These are phyloP conservation scores for Squalus acanthias DNA, from an alignment of 2,797 vertebrate species.

Conservation along the genomic window DNA sequence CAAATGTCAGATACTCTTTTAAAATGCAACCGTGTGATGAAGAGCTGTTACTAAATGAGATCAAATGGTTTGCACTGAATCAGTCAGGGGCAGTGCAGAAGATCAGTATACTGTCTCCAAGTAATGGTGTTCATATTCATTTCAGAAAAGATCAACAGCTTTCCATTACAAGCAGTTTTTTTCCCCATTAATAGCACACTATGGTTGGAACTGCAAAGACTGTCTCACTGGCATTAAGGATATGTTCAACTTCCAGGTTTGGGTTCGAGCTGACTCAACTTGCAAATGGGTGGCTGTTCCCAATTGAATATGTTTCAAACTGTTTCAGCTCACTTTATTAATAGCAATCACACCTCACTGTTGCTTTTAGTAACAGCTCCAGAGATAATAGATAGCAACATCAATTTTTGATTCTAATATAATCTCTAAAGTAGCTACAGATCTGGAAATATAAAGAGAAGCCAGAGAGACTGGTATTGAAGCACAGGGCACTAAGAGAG, in stretches of 20 bases:
- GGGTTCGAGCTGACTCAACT: neutral
- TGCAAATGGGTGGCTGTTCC: neutral
- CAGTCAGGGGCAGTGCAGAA: neutral
- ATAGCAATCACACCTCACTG: neutral
- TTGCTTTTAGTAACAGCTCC: neutral
- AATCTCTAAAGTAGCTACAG: neutral
- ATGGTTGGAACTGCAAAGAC: neutral
- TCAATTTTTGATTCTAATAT: neutral
- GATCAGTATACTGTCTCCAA: neutral
- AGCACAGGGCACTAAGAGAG: neutral
- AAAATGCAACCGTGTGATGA: neutral
- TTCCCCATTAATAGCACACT: neutral
- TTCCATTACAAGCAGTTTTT: neutral
- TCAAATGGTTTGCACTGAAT: neutral
- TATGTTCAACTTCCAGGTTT: neutral
- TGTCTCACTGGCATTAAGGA: neutral
- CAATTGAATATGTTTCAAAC: neutral
- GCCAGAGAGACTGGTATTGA: neutral
- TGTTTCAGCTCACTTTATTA: neutral
- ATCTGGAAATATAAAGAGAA: neutral
- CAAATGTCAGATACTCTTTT: neutral
- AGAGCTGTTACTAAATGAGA: neutral
- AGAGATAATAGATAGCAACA: neutral
- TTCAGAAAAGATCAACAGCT: neutral
- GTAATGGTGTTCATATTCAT: neutral